Evolutionary conservation across 2,888 invertebrate species (phyloP).

Genomic region (Phrixothrix hirtus): DNA sequence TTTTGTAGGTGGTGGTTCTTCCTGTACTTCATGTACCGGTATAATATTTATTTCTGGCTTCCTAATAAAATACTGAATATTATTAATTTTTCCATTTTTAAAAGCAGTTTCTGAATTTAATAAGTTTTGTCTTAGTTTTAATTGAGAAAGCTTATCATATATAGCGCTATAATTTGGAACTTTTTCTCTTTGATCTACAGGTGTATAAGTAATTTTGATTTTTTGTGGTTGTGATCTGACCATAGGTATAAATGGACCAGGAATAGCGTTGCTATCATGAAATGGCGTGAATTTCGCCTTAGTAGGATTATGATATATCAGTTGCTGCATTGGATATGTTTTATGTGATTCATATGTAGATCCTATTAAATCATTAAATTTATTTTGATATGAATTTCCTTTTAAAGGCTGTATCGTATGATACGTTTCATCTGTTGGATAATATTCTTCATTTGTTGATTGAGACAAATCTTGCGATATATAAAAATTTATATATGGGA

Average conservation of each 20-base stretch:
- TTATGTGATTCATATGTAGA: conserved; percentile 25
- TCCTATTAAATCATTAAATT: conserved; percentile 32
- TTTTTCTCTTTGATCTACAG: conserved; percentile 33
- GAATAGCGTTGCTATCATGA: conserved; percentile 59
- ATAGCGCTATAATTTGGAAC: conserved; percentile 49
- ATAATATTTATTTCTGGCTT: conserved; percentile 33
- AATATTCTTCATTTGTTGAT: conserved; percentile 35
- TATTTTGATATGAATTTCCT: conserved; percentile 15
- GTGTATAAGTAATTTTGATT: conserved; percentile 23
- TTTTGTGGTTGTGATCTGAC: conserved; percentile 25
- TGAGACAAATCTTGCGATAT: conserved; percentile 59
- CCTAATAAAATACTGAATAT: conserved; percentile 15
- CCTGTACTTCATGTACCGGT: conserved; percentile 29
- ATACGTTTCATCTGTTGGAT: conserved; percentile 51
- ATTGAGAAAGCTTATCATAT: conserved; percentile 52
- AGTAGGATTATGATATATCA: conserved; percentile 23
- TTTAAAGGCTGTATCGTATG: conserved; percentile 42
- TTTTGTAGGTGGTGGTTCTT: conserved; percentile 33
- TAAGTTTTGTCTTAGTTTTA: conserved; percentile 45
- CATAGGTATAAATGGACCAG: conserved; percentile 61
- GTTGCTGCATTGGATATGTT: conserved; percentile 7
- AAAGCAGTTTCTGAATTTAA: conserved; percentile 13
- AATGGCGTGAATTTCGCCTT: conserved; percentile 60
- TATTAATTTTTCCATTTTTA: conserved; percentile 12
- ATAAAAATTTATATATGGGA: conserved; percentile 84